Base-by-base conservation (phyloP, 2,888 invertebrate species). In the Allygus modestus region DNA sequence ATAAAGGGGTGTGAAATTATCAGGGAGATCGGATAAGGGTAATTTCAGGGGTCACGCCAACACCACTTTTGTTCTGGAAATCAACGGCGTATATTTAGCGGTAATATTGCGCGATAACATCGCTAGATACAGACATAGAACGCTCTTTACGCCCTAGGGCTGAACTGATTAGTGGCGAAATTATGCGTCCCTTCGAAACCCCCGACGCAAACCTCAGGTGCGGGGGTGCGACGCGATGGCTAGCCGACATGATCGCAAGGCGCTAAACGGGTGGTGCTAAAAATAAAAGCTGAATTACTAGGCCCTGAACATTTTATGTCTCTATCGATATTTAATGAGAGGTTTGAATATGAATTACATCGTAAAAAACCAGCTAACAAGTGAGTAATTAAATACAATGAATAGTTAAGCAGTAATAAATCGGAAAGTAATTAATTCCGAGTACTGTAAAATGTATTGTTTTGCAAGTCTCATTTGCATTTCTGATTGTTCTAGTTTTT, bases 21-120 rank as follows among this genome's bases (percentile, higher is more conserved):
- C 79, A 20, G 20, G 33, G 51, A 28, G 54, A 79, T 79, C 79
- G n/a, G 79, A 79, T 79, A 79, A 79, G 79, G 79, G 79, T 28
- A 83, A 43, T 83, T 41, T 31, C 61, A 12, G 17, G 23, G 28
- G 83, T 12, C 83, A 83, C 83, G 83, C 83, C 54, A 83, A 33
- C 41, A 75, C 58, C 83, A 83, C 83, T 75, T 83, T 83, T 83
- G 83, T 82, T n/a, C 33, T 54, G 75, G 73, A 83, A 75, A 73
- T 83, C 75, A 73, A 46, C 71, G 73, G 83, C 58, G 33, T 83
- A 83, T 83, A 83, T 83, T 83, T 83, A 83, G 75, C 26, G 83
- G 82, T 82, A 82, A 82, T 82, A 65, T 28, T 31, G 31, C 31
- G 31, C 65, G 65, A 65, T 65, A 65, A 15, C 15, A 65, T 65